Evolutionary conservation across 2,888 invertebrate species (phyloP).

Genomic region (Hyalella azteca): DNA sequence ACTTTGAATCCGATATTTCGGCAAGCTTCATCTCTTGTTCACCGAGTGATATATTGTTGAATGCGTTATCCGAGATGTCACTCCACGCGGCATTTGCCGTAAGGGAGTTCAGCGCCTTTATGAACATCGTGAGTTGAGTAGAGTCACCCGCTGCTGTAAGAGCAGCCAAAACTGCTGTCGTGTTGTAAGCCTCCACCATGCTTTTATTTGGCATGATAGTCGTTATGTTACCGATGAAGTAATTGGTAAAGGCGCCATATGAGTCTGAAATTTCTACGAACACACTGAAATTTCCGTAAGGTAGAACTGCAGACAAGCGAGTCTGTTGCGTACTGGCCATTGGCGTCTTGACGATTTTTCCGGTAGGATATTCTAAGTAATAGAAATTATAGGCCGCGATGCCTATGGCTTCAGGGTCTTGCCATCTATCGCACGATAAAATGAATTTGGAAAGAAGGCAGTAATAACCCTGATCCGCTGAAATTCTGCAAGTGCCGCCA

Average conservation of each 20-base stretch:
- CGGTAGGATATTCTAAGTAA: neutral
- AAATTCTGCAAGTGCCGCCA: conserved; percentile 32
- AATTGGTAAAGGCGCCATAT: neutral
- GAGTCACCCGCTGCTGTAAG: conserved; percentile 14
- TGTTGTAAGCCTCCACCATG: conserved; percentile 14
- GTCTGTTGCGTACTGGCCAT: conserved; percentile 27
- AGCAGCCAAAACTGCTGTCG: neutral
- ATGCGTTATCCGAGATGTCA: neutral
- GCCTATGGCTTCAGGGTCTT: conserved; percentile 43
- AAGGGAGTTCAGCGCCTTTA: conserved; percentile 1
- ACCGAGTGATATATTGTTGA: neutral
- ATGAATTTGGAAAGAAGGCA: conserved; percentile 10
- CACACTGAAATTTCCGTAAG: conserved; percentile 33
- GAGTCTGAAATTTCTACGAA: conserved; percentile 33
- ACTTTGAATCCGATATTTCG: neutral
- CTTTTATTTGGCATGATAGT: conserved; percentile 41
- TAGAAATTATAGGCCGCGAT: conserved; percentile 40
- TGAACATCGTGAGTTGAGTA: neutral
- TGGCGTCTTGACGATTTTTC: neutral
- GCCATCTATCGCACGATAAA: conserved; percentile 37
- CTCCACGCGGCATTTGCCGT: conserved; percentile 7
- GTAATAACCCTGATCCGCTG: neutral
- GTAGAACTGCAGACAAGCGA: conserved; percentile 23
- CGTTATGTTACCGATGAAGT: conserved; percentile 29
- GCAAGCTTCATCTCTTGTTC: neutral